Evolutionary conservation across 2,888 invertebrate genomes (phyloP).

Genomic region (Gymnocheta viridis): DNA sequence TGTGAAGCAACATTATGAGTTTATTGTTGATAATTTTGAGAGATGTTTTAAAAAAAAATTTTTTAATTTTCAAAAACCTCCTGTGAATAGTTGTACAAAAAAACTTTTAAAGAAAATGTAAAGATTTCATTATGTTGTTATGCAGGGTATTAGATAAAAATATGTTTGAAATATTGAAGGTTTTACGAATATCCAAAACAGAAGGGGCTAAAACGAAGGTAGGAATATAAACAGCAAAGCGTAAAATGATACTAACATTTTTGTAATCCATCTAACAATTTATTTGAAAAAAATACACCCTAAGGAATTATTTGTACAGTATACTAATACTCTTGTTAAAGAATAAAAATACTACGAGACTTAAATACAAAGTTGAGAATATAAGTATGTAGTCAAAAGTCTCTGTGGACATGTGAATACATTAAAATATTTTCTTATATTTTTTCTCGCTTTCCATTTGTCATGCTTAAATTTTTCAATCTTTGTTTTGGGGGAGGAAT

Average conservation of each 20-base stretch:
- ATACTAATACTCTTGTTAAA: neutral
- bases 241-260: neutral
- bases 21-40: neutral
- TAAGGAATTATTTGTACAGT: slow-evolving; percentile 24
- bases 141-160: neutral
- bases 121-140: neutral
- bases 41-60: neutral
- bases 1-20: neutral
- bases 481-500: neutral
- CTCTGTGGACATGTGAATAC: slow-evolving; percentile 25
- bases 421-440: neutral
- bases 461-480: neutral
- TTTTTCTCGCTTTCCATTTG: neutral
- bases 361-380: neutral
- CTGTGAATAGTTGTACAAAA: neutral
- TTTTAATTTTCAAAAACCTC: neutral
- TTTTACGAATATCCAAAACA: neutral
- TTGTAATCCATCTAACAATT: slow-evolving; percentile 5
- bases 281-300: neutral
- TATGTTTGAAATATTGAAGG: neutral
- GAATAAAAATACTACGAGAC: neutral
- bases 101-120: neutral
- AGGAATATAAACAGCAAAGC: neutral
- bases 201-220: neutral
- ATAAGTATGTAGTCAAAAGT: neutral